phyloP scores from a whole-genome alignment of 2,797 vertebrate species.

The Yasuhikotakia modesta region DNA sequence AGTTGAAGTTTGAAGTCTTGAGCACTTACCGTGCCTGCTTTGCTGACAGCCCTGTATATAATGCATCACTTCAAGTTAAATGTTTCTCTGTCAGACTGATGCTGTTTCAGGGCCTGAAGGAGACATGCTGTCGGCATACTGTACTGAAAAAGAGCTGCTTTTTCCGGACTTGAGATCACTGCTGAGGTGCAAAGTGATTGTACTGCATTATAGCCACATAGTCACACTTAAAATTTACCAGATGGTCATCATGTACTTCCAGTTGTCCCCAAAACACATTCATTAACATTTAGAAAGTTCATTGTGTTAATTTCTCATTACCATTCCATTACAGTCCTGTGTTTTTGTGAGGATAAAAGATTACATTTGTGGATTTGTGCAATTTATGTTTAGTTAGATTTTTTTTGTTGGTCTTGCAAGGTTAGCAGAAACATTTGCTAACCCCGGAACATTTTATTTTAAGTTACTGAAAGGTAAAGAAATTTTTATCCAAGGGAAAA shows the following conservation, averaged over 20 bases:
- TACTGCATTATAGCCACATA: slow-evolving; percentile 41
- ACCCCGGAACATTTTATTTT: neutral
- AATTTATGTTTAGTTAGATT: neutral
- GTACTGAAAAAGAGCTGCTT: slow-evolving; percentile 60
- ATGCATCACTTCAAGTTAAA: slow-evolving; percentile 33
- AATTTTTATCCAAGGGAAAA: slow-evolving; percentile 1
- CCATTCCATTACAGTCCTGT: slow-evolving; percentile 65
- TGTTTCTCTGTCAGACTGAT: slow-evolving; percentile 35
- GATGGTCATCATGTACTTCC: slow-evolving; percentile 46
- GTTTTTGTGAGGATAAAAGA: slow-evolving; percentile 23
- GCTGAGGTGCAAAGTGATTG: slow-evolving; percentile 26
- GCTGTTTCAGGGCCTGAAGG: slow-evolving; percentile 29
- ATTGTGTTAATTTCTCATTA: slow-evolving; percentile 26
- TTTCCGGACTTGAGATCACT: slow-evolving; percentile 42
- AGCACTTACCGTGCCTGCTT: slow-evolving; percentile 28
- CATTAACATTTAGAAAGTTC: slow-evolving; percentile 37
- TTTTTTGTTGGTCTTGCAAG: too few relatives aligned
- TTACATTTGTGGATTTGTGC: slow-evolving; percentile 7
- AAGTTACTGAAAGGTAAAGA: slow-evolving; percentile 38
- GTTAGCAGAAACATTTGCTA: too few relatives aligned
- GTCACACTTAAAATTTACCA: slow-evolving; percentile 51
- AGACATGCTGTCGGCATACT: neutral
- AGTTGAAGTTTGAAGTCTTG: slow-evolving; percentile 1
- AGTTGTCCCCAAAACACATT: slow-evolving; percentile 29
- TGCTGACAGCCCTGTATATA: slow-evolving; percentile 43